Conservation (phyloP, 1,140 invertebrate genomes). For the Drosophila navojoa region DNA sequence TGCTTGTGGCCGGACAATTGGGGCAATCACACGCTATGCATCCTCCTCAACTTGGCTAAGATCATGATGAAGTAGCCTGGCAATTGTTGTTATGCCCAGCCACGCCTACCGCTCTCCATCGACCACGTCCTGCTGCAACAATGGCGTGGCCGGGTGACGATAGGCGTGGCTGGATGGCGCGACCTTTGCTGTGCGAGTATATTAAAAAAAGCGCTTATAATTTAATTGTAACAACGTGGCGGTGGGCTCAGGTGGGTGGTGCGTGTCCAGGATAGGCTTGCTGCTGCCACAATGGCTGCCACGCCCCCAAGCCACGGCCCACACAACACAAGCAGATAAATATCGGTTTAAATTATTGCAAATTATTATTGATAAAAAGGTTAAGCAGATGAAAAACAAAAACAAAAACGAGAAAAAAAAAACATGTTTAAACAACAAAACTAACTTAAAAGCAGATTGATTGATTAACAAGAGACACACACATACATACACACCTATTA, state of each 20-base stretch:
- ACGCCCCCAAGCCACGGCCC: background rate
- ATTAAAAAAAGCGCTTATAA: conserved; percentile 81
- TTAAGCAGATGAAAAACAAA: conserved; percentile 47
- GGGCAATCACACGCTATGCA: too few relatives aligned
- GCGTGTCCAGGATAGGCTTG: conserved; percentile 12
- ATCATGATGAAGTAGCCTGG: too few relatives aligned
- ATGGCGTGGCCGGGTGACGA: background rate
- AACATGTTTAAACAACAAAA: conserved; percentile 52
- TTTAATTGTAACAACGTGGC: conserved; percentile 65
- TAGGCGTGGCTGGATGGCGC: background rate
- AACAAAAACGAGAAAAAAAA: conserved; percentile 36
- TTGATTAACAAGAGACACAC: conserved; percentile 22
- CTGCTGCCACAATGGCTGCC: background rate
- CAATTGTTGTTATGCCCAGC: too few relatives aligned
- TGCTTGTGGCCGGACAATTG: too few relatives aligned
- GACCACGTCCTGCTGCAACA: conserved; percentile 26
- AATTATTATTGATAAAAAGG: conserved; percentile 54
- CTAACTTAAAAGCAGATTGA: conserved; percentile 43
- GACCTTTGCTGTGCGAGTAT: conserved; percentile 42
- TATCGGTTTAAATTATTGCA: conserved; percentile 77
- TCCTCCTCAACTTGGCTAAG: background rate
- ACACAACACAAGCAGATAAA: conserved; percentile 25
- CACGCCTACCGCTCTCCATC: background rate
- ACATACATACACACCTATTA: conserved; percentile 47
- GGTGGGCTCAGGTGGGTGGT: conserved; percentile 27